Evolutionary conservation across 2,797 vertebrate species (phyloP).

Genomic region (Pangasius djambal): DNA sequence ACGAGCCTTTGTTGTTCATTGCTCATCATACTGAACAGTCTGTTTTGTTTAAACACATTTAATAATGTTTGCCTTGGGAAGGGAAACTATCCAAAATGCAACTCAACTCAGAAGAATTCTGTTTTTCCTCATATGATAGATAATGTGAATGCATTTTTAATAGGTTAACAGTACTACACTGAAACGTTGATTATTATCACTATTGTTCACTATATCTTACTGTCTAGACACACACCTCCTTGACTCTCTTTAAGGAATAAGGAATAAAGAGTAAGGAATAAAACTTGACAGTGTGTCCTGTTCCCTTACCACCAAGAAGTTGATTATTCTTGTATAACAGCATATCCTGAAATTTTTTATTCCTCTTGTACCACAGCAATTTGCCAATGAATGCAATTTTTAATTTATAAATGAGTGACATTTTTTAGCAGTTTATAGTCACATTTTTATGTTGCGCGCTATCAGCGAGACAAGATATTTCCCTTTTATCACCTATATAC

Average conservation of each 20-base stretch:
- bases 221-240: not conserved
- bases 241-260: not conserved
- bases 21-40: not conserved
- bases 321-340: not conserved
- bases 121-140: not conserved
- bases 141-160: not conserved
- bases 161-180: not conserved
- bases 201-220: not conserved
- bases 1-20: too few relatives aligned
- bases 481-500: too few relatives aligned
- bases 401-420: too few relatives aligned
- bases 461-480: too few relatives aligned
- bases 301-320: not conserved
- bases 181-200: not conserved
- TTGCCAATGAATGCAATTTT: too few relatives aligned
- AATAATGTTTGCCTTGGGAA: not conserved
- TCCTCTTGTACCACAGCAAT: too few relatives aligned
- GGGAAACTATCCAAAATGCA: not conserved
- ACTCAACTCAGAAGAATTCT: not conserved
- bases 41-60: not conserved
- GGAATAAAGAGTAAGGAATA: not conserved
- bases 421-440: not conserved
- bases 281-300: not conserved
- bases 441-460: not conserved
- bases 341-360: too few relatives aligned